A percentile compares a stretch with the other conserved stretches of the same genome.
phyloP scores from a whole-genome alignment of 2,113 vertebrate species.

The Chitala chitala region DNA sequence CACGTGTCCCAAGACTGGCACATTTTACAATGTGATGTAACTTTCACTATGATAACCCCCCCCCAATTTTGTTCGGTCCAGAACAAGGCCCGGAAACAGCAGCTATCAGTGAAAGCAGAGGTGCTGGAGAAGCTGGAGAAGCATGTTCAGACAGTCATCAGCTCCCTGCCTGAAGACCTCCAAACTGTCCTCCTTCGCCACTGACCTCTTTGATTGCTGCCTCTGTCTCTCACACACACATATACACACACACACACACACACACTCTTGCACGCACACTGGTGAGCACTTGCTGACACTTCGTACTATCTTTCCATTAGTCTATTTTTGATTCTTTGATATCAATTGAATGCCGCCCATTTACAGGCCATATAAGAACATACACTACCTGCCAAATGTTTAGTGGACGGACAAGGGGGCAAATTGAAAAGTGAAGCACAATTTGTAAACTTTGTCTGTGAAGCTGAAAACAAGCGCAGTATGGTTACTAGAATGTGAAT shows the following conservation, averaged over 20 bases:
- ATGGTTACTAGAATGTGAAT: too few species aligned
- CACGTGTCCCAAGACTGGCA: not conserved
- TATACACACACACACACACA: not conserved
- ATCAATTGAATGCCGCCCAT: too few species aligned
- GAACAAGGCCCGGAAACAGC: conserved; percentile 68
- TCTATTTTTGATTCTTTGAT: too few species aligned
- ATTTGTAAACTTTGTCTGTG: too few species aligned
- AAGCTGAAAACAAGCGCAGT: too few species aligned
- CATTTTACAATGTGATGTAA: not conserved
- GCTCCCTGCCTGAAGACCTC: conserved; percentile 76
- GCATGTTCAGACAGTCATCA: conserved; percentile 59
- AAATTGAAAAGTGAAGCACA: too few species aligned
- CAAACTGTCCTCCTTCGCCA: conserved; percentile 67
- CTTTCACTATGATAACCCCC: not conserved
- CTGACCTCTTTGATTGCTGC: conserved; percentile 35
- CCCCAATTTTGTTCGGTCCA: conserved; percentile 42
- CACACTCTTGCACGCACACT: not conserved
- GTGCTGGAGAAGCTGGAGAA: conserved; percentile 59
- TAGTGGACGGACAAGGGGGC: too few species aligned
- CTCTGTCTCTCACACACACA: not conserved
- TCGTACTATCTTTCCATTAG: too few species aligned
- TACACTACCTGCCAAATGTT: too few species aligned
- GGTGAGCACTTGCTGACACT: too few species aligned
- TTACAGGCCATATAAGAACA: too few species aligned
- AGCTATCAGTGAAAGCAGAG: conserved; percentile 71